phyloP scores from a whole-genome alignment of 2,888 invertebrate genomes.

The Tillus elongatus region DNA sequence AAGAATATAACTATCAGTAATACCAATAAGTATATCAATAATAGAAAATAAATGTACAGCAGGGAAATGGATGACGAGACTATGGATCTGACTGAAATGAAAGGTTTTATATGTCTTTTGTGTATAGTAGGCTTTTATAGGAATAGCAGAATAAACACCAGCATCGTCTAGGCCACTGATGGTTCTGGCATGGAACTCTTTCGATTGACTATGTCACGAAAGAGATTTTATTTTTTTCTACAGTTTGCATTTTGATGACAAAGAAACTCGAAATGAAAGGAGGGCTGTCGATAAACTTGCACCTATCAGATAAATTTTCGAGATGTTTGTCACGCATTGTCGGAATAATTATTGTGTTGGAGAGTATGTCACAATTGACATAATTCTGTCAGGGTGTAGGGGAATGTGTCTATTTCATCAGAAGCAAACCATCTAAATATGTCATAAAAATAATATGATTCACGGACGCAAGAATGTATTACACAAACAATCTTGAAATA shows the following conservation, averaged over 20 bases:
- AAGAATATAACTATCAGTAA: too few relatives aligned
- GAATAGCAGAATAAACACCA: too few relatives aligned
- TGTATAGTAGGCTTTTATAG: too few relatives aligned
- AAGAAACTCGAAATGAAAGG: constrained; percentile 17
- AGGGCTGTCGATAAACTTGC: constrained; percentile 17
- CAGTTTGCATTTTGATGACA: constrained; percentile 20
- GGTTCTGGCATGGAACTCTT: constrained; percentile 22
- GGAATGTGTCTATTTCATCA: constrained; percentile 14
- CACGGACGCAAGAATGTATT: too few relatives aligned
- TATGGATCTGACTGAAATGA: too few relatives aligned
- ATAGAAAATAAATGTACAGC: too few relatives aligned
- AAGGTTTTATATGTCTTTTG: too few relatives aligned
- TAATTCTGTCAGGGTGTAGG: constrained; percentile 14
- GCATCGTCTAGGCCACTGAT: constrained; percentile 20
- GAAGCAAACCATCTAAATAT: too few relatives aligned
- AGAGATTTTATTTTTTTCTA: constrained; percentile 19
- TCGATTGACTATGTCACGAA: constrained; percentile 18
- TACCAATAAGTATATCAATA: too few relatives aligned
- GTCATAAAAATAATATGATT: too few relatives aligned
- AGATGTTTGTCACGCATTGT: constrained; percentile 12
- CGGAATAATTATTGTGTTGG: constrained; percentile 10
- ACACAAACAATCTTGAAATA: too few relatives aligned
- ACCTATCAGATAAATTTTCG: constrained; percentile 13
- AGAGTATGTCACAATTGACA: constrained; percentile 15
- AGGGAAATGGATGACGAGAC: too few relatives aligned